Evolutionary conservation across 2,797 vertebrate species (phyloP), one percentile per base, ranked within the genome.

Genomic region (Chelmon rostratus): DNA sequence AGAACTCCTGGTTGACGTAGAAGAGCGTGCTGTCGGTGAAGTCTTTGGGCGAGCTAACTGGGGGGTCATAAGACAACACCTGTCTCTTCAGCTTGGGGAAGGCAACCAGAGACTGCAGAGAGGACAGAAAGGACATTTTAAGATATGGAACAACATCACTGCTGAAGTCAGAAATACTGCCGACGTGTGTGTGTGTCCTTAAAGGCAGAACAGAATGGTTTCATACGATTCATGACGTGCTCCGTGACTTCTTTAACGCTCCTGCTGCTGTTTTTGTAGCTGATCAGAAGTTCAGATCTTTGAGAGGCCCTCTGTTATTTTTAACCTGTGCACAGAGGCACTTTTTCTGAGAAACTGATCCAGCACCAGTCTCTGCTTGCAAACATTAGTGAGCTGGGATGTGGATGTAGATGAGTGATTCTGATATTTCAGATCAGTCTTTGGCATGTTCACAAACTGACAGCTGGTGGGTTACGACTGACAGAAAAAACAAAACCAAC

Each of bases 1-100:
- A 98, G 95, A 99, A 99, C 76, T 99, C 98, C 94, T 99, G 98
- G 95, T 99, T 99, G 90, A 99, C 97, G 58, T 96, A 98, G 96
- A 99, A 99, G 90, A 99, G 95, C n/a, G 98, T 98, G 91, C 97
- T 96, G 91, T 99, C 98, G 71, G 97, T 97, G 90, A 99, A 99
- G 95, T 99, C 98, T 96, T 99, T 99, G 93, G 98, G 98, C 58
- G 98, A 98, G 92, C 94, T 97, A 79, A 98, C 98, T 79, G 96
- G 93, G 90, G 98, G 97, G 91, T 99, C 97, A 18, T 99, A 99
- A 21, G 96, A 95, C 92, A 99, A 93, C 86, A 99, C 98, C 93
- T 99, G 98, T 65, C 97, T 96, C 95, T 99, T 99, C 86, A 99
- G 96, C 91, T 99, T 99, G 83, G 97, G 97, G 92, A 99, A 99